Evolutionary conservation across 2,888 invertebrate genomes (phyloP).

Genomic region (Polymixis flavicincta): DNA sequence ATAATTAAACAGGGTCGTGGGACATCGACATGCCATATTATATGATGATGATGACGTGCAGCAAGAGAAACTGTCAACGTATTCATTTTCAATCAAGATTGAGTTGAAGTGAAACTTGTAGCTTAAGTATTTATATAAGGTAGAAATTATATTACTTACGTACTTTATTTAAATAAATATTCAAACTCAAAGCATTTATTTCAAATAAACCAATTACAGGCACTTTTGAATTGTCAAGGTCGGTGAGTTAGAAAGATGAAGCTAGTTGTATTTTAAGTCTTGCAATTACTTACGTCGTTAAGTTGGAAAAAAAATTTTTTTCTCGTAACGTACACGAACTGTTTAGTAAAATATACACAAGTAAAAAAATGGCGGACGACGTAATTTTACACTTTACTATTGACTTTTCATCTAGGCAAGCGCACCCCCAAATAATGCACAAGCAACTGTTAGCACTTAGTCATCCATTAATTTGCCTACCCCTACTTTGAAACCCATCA

Average conservation of each 20-base stretch:
- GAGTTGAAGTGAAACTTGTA: conserved; percentile 15
- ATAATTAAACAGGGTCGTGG: background rate
- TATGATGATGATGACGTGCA: conserved; percentile 1
- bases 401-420: conserved; percentile 24
- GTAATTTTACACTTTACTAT: background rate
- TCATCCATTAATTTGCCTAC: conserved; percentile 62
- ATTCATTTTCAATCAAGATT: conserved; percentile 28
- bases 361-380: background rate
- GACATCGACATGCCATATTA: background rate
- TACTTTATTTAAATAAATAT: conserved; percentile 6
- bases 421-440: conserved; percentile 30
- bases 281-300: background rate
- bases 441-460: conserved; percentile 53
- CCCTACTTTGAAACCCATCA: conserved; percentile 61
- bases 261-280: too few species aligned
- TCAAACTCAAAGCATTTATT: too few species aligned
- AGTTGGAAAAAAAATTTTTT: background rate
- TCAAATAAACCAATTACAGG: too few species aligned
- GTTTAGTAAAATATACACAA: too few species aligned
- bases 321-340: background rate
- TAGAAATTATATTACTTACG: conserved; percentile 8
- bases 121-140: background rate
- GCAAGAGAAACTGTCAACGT: conserved; percentile 1
- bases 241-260: too few species aligned
- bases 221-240: too few species aligned